phyloP scores from a whole-genome alignment of 2,888 invertebrate species.

The Drosophila tanythrix region DNA sequence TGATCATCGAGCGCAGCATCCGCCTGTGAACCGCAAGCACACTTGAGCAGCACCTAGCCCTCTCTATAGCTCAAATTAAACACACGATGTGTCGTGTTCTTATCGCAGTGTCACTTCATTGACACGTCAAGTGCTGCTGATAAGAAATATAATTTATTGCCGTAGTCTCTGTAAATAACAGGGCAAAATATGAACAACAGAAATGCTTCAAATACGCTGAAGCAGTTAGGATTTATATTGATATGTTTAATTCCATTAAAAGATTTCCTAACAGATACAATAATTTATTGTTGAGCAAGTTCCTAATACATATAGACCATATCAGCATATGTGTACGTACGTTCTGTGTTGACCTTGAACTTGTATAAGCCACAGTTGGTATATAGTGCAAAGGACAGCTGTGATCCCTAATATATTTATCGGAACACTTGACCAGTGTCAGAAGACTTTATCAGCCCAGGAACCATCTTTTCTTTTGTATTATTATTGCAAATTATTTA shows the following conservation, averaged over 20 bases:
- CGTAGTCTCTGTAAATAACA: no score
- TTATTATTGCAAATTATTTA: no score
- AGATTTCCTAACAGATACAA: not conserved
- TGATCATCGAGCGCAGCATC: conserved; percentile 10
- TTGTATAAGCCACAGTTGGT: not conserved
- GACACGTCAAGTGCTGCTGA: conserved; percentile 6
- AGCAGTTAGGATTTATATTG: not conserved
- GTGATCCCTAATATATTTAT: no score
- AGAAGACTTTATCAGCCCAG: no score
- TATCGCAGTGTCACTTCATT: not conserved
- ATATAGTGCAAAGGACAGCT: no score
- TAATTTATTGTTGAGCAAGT: not conserved
- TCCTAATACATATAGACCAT: not conserved
- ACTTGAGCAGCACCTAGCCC: not conserved
- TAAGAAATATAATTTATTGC: conserved; percentile 1
- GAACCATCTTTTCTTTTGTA: no score
- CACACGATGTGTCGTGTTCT: not conserved
- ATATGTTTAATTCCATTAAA: not conserved
- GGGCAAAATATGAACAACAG: not conserved
- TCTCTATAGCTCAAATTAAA: not conserved
- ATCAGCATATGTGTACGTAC: not conserved
- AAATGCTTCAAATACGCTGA: not conserved
- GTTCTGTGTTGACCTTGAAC: not conserved
- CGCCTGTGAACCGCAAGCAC: not conserved
- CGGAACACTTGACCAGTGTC: no score